Evolutionary conservation across 2,113 vertebrate species (phyloP), one percentile per base, ranked within the genome.

Genomic region (Platichthys flesus): DNA sequence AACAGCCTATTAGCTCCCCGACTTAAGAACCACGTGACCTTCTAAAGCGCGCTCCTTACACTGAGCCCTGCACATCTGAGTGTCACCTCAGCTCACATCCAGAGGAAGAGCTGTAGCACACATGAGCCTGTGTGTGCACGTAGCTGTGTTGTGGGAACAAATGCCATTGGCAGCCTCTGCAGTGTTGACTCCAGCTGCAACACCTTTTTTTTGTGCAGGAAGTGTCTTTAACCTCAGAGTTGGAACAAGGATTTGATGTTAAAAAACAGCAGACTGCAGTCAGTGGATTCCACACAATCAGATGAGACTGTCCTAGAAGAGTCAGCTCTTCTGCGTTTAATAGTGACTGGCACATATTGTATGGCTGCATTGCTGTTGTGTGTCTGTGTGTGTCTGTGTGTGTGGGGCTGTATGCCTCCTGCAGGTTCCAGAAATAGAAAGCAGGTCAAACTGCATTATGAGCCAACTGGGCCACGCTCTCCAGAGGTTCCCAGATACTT

Each of bases 341-440:
- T 79, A 83, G 70, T 82, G 83, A 85, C 84, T 72, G 71, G 45
- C 74, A 76, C 70, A 83, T 78, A 82, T 73, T 89, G 87, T 89
- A 37, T 28, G 57, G 37, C 49, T 63, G 81, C 60, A 63, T 76
- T 78, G 74, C 58, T 82, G 63, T 74, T 31, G 31, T 31, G 31
- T 31, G 31, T 57, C 31, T 68, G 26, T 74, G n/a, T 71, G 47
- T 77, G 20, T 68, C 26, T 58, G 20, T 40, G 51, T 40, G 31
- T 80, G 71, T 68, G 35, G 0, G 28, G 20, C 63, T 78, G 67
- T 45, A 66, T 64, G 83, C 72, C 75, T 88, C 79, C 56, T 74
- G 77, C 62, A 85, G 85, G 59, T 87, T 92, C 90, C 83, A 93
- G 88, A 91, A 91, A 91, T 90, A 93, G 85, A 90, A 86, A 92